Percentiles rank a stretch among this genome's conserved stretches.
phyloP scores from a whole-genome alignment of 2,113 vertebrate genomes.

The Campylomormyrus numenius region DNA sequence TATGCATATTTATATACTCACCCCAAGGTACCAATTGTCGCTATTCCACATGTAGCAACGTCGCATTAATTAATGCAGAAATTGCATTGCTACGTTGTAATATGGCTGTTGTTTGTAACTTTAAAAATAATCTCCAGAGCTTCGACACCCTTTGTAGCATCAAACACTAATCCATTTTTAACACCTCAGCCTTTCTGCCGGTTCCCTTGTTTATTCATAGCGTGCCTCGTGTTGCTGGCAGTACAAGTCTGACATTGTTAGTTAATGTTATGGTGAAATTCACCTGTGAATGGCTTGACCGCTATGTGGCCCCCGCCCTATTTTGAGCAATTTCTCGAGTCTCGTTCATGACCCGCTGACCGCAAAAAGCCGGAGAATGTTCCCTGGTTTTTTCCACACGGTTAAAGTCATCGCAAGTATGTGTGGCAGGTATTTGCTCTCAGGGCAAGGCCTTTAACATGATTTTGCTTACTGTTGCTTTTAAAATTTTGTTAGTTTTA shows the following conservation, averaged over 20 bases:
- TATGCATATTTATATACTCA: too few species aligned
- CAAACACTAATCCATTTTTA: background rate
- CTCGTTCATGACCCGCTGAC: conserved; percentile 23
- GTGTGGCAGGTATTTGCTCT: background rate
- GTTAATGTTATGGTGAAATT: background rate
- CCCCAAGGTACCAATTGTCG: too few species aligned
- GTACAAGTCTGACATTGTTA: background rate
- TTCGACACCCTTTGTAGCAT: background rate
- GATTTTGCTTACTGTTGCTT: background rate
- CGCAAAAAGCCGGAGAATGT: conserved; percentile 11
- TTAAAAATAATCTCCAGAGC: background rate
- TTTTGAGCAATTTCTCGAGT: conserved; percentile 12
- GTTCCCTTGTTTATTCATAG: background rate
- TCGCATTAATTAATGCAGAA: too few species aligned
- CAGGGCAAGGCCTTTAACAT: background rate
- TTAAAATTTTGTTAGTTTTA: background rate
- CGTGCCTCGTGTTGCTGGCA: background rate
- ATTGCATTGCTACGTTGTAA: too few species aligned
- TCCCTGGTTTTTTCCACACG: conserved; percentile 21
- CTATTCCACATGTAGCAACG: too few species aligned
- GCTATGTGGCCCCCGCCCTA: conserved; percentile 21
- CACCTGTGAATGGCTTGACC: conserved; percentile 22
- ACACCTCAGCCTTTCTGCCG: background rate
- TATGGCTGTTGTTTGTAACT: too few species aligned
- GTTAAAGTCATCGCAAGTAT: conserved; percentile 19